Percentiles rank a stretch among this genome's conserved stretches.
phyloP scores from a whole-genome alignment of 35 echinoderm and acorn worm species.

The Apostichopus parvimensis region DNA sequence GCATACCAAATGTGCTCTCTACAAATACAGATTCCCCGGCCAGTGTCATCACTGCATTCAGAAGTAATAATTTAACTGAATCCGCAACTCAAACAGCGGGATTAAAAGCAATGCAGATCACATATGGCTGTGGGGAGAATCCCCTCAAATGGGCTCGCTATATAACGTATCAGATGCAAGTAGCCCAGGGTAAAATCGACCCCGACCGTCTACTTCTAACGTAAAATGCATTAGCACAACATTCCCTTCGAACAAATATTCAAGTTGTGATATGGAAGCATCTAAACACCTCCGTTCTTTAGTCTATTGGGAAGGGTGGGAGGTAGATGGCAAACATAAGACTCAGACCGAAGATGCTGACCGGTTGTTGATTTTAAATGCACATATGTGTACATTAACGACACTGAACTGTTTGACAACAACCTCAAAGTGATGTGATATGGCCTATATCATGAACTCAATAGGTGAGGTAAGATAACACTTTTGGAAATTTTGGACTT shows the following conservation, averaged over 20 bases:
- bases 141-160: constrained; percentile 47
- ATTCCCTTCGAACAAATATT: neutral
- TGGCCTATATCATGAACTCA: too few species aligned
- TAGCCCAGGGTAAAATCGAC: constrained; percentile 46
- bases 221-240: neutral
- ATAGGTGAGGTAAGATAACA: too few species aligned
- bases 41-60: constrained; percentile 68
- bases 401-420: too few species aligned
- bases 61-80: constrained; percentile 55
- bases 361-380: too few species aligned
- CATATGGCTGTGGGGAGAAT: constrained; percentile 60
- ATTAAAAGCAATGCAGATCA: constrained; percentile 47
- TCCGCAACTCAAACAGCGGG: constrained; percentile 56
- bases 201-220: constrained; percentile 18
- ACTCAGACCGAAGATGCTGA: too few species aligned
- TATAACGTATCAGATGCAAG: constrained; percentile 49
- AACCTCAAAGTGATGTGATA: too few species aligned
- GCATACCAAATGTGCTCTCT: constrained; percentile 73
- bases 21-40: constrained; percentile 67
- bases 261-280: neutral
- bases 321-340: too few species aligned
- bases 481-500: too few species aligned
- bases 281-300: too few species aligned
- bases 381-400: too few species aligned
- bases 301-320: too few species aligned